Percentiles rank a stretch among this genome's conserved stretches.
Conservation (phyloP, 1,140 invertebrate species). For the Cydia fagiglandana region DNA sequence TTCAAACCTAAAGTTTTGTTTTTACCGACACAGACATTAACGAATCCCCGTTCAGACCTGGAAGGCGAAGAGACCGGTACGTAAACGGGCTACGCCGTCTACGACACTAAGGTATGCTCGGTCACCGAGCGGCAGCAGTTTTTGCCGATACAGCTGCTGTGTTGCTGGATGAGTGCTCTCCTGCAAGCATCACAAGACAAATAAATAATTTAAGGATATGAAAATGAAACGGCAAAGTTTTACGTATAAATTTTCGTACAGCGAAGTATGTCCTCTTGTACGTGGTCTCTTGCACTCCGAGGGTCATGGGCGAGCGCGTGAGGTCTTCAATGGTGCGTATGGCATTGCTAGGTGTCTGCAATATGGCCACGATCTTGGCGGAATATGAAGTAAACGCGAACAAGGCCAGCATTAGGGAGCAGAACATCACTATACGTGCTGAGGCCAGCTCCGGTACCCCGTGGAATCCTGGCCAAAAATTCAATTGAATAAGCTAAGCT, state of each 20-base stretch:
- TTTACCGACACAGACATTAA: not conserved
- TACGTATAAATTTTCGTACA: slow-evolving; percentile 50
- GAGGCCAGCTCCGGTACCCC: slow-evolving; percentile 71
- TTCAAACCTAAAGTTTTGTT: not conserved
- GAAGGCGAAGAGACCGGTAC: slow-evolving; percentile 79
- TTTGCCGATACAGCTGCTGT: slow-evolving; percentile 75
- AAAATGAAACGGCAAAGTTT: not conserved
- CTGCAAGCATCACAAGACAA: slow-evolving; percentile 42
- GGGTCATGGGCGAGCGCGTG: slow-evolving; percentile 74
- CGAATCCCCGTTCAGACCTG: slow-evolving; percentile 54
- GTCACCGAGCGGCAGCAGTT: slow-evolving; percentile 77
- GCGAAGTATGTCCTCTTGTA: slow-evolving; percentile 81
- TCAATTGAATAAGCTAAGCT: too few relatives aligned
- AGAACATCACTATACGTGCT: slow-evolving; percentile 77
- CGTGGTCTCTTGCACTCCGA: slow-evolving; percentile 80
- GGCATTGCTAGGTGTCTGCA: slow-evolving; percentile 80
- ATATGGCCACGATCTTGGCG: slow-evolving; percentile 81
- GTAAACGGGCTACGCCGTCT: slow-evolving; percentile 77
- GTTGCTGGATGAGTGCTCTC: slow-evolving; percentile 79
- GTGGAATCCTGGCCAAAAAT: slow-evolving; percentile 63
- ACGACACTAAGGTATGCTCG: slow-evolving; percentile 74
- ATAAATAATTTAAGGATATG: not conserved
- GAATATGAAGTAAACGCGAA: slow-evolving; percentile 82
- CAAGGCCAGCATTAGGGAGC: slow-evolving; percentile 76
- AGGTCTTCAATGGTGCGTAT: slow-evolving; percentile 79